These are phyloP conservation scores for Dissostichus mawsoni DNA, from an alignment of 2,113 vertebrate genomes.

Conservation along the genomic window DNA sequence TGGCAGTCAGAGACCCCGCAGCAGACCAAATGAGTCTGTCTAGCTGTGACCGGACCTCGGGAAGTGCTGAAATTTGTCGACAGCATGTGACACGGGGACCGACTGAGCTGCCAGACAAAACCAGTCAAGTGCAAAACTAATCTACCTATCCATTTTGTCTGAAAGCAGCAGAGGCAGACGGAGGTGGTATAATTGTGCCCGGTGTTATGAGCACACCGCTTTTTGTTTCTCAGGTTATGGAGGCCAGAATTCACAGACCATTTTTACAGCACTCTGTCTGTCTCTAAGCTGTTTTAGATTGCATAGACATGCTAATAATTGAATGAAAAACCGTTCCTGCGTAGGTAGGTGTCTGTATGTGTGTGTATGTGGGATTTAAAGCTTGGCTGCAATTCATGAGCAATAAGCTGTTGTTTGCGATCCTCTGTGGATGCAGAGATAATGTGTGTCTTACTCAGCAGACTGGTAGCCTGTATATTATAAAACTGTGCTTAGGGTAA, in stretches of 20 bases:
- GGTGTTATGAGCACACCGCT: conserved; percentile 44
- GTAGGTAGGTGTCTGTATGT: conserved; percentile 43
- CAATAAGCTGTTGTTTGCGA: conserved; percentile 71
- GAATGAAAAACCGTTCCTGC: conserved; percentile 65
- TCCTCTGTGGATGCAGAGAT: conserved; percentile 71
- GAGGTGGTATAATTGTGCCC: conserved; percentile 70
- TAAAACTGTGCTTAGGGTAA: conserved; percentile 61
- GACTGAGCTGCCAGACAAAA: conserved; percentile 67
- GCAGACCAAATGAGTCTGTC: conserved; percentile 43
- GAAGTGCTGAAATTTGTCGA: conserved; percentile 44
- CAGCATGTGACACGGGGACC: conserved; percentile 51
- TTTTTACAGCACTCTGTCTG: conserved; percentile 45
- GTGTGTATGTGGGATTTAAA: conserved; percentile 45
- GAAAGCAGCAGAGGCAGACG: conserved; percentile 61
- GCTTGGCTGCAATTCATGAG: conserved; percentile 69
- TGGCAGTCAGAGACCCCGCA: conserved; percentile 31
- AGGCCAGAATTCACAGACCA: conserved; percentile 63
- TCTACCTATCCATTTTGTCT: conserved; percentile 77
- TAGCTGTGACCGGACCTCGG: conserved; percentile 41
- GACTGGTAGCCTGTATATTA: conserved; percentile 53
- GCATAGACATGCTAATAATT: conserved; percentile 69
- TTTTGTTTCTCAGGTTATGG: conserved; percentile 58
- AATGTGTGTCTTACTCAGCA: conserved; percentile 78
- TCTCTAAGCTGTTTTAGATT: conserved; percentile 67
- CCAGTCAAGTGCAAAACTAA: conserved; percentile 79